phyloP scores from a whole-genome alignment of 2,888 invertebrate genomes.

The Lepeophtheirus nordmannii region DNA sequence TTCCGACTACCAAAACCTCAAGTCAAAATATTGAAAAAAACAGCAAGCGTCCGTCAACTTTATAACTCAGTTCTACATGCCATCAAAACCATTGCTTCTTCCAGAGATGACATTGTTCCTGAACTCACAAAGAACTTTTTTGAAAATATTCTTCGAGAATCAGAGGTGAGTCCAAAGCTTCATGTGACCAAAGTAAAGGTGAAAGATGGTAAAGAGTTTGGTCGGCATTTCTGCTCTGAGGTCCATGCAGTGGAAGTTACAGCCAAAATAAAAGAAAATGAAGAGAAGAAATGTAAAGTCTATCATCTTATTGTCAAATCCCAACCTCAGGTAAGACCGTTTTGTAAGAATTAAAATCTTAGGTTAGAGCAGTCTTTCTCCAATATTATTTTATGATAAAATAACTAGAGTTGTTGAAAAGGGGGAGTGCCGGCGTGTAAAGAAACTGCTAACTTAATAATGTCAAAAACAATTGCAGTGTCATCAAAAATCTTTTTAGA shows the following conservation, averaged over 20 bases:
- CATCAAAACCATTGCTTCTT: constrained; percentile 23
- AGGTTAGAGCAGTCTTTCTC: too few relatives aligned
- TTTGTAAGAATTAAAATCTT: too few relatives aligned
- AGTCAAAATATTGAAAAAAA: constrained; percentile 23
- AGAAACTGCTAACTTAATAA: too few relatives aligned
- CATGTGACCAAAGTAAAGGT: constrained; percentile 24
- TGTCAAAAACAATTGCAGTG: too few relatives aligned
- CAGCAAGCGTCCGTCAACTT: constrained; percentile 19
- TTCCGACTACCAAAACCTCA: constrained; percentile 23
- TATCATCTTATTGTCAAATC: constrained; percentile 21
- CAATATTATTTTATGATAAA: too few relatives aligned
- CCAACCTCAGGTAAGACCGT: background rate
- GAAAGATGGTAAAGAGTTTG: constrained; percentile 23
- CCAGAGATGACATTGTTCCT: constrained; percentile 20
- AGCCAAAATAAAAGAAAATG: constrained; percentile 19
- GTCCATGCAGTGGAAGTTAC: constrained; percentile 24
- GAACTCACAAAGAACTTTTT: constrained; percentile 24
- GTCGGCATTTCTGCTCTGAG: constrained; percentile 24
- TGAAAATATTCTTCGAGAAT: constrained; percentile 20
- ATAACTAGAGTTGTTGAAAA: too few relatives aligned
- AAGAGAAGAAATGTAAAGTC: constrained; percentile 2
- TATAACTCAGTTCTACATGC: constrained; percentile 23
- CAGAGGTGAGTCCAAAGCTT: constrained; percentile 21
- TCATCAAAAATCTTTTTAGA: too few relatives aligned
- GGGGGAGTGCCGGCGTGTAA: too few relatives aligned